These are phyloP conservation scores for Synchiropus splendidus DNA, from an alignment of 2,113 vertebrate genomes.

Conservation along the genomic window DNA sequence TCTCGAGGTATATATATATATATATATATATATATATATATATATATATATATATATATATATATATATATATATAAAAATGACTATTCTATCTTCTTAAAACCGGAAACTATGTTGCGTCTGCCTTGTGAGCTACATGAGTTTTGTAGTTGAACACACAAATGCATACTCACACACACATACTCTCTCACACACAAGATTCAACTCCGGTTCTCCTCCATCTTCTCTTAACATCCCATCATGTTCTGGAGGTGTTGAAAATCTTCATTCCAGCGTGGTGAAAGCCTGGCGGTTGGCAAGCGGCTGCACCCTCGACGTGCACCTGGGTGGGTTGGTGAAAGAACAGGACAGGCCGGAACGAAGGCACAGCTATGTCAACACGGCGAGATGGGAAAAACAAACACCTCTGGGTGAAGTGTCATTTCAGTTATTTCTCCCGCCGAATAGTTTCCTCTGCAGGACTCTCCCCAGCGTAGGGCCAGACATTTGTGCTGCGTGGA, in stretches of 20 bases:
- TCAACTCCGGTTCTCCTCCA: too few relatives aligned
- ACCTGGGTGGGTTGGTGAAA: conserved; percentile 64
- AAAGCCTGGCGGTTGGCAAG: conserved; percentile 45
- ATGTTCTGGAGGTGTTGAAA: conserved; percentile 35
- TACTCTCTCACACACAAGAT: too few relatives aligned
- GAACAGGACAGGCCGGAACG: conserved; percentile 61
- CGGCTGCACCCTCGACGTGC: conserved; percentile 44
- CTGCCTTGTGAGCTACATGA: too few relatives aligned
- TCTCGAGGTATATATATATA: too few relatives aligned
- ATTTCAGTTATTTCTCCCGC: conserved; percentile 42
- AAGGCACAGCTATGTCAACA: conserved; percentile 69
- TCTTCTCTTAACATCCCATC: too few relatives aligned
- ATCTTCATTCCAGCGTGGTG: conserved; percentile 43
- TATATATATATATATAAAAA: too few relatives aligned
- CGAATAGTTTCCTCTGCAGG: conserved; percentile 28
- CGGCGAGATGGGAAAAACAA: conserved; percentile 62
- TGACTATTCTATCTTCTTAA: too few relatives aligned
- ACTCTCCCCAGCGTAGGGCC: conserved; percentile 4
- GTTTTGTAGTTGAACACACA: too few relatives aligned
- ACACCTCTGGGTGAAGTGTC: conserved; percentile 50
- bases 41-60: too few relatives aligned
- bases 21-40: too few relatives aligned
- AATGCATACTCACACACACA: too few relatives aligned
- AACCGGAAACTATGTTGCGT: too few relatives aligned
- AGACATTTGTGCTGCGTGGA: conserved; percentile 4